Evolutionary conservation across 2,113 vertebrate species (phyloP).

Genomic region (Lophius piscatorius): DNA sequence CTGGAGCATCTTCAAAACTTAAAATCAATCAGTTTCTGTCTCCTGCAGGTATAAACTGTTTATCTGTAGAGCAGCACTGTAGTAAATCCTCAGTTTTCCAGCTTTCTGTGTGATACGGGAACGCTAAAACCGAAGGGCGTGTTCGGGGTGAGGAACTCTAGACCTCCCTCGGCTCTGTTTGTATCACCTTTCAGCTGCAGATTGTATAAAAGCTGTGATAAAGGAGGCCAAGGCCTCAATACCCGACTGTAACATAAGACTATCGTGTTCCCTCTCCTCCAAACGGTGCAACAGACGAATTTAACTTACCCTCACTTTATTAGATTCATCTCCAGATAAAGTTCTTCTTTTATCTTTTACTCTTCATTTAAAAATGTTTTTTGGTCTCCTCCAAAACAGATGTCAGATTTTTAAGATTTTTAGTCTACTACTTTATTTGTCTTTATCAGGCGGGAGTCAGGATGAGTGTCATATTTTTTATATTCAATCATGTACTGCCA

Average conservation of each 20-base stretch:
- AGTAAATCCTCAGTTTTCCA: too few relatives aligned
- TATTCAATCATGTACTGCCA: slow-evolving; percentile 37
- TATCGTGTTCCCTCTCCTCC: slow-evolving; percentile 24
- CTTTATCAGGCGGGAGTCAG: too few relatives aligned
- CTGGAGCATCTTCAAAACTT: too few relatives aligned
- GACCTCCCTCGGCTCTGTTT: slow-evolving; percentile 39
- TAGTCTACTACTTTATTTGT: too few relatives aligned
- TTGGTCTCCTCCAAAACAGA: neutral
- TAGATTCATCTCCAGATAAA: slow-evolving; percentile 32
- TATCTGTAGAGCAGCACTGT: too few relatives aligned
- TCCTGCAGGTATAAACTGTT: too few relatives aligned
- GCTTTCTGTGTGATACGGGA: slow-evolving; percentile 5
- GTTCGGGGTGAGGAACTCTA: slow-evolving; percentile 10
- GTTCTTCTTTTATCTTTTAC: too few relatives aligned
- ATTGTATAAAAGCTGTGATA: slow-evolving; percentile 33
- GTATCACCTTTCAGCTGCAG: slow-evolving; percentile 42
- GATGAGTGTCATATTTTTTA: neutral
- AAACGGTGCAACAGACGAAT: slow-evolving; percentile 10
- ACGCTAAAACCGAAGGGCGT: slow-evolving; percentile 24
- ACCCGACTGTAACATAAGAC: slow-evolving; percentile 41
- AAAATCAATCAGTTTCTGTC: too few relatives aligned
- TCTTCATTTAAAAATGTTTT: too few relatives aligned
- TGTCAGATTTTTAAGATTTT: too few relatives aligned
- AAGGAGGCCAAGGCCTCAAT: slow-evolving; percentile 15
- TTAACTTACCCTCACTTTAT: slow-evolving; percentile 23